Evolutionary conservation across 2,113 vertebrate species (phyloP), one percentile per base, ranked within the genome.

Genomic region (Poeciliopsis turrubarensis): DNA sequence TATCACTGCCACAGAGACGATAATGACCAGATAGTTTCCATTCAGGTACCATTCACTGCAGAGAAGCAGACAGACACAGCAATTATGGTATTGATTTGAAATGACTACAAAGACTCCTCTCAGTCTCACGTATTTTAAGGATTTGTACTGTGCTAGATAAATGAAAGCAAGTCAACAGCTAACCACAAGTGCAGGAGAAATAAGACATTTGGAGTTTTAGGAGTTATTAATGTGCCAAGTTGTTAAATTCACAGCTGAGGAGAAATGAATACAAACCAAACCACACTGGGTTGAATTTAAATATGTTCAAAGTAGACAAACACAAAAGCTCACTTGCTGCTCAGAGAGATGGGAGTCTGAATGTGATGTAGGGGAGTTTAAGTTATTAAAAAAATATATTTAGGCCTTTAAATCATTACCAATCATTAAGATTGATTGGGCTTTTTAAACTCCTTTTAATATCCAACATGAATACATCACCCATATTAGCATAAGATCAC

Each of bases 11-110:
- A 97, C 65, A 0, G 97, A 98, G n/a, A 98, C 96, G 0, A 94
- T 37, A 62, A 98, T 92, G 66, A 99, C 96, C 70, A 98, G 95
- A 81, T 98, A 72, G 34, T 96, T 95, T 22, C 95, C 97, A 69
- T 97, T 96, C 87, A 98, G 68, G 39, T 95, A 98, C 98, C 97
- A 99, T 83, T 91, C 94, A 39, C 97, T 99, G 86, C 44, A 64
- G 73, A 79, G 76, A 81, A 73, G 57, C 34, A 88, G 61, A 84
- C 57, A 78, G 44, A 87, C 29, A 86, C 25, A 75, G 14, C 62
- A 78, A 68, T 65, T 54, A 72, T 22, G 72, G 1, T 62, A 83
- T 74, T 79, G 60, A 81, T 73, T 75, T 47, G n/a, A 12, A 79
- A 64, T 68, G 13, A 62, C 22, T 39, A 62, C 60, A 78, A 83